These are phyloP conservation scores for Hippocampus zosterae DNA, from an alignment of 2,113 vertebrate species.

Conservation along the genomic window DNA sequence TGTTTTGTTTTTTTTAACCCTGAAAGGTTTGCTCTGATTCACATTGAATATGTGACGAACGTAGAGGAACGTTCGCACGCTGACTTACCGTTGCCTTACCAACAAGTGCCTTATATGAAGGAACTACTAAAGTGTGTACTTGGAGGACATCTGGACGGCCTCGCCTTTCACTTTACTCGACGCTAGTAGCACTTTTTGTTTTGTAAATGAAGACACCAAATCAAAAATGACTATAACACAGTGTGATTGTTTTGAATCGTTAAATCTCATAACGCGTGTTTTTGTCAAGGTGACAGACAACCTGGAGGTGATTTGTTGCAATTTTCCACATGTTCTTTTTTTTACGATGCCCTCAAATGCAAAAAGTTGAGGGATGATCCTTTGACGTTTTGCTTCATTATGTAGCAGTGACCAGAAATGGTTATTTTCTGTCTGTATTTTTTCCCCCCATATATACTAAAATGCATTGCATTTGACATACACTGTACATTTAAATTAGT, in stretches of 20 bases:
- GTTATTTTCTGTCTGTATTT: too few relatives aligned
- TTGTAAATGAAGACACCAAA: slow-evolving; percentile 46
- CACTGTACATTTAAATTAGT: background rate
- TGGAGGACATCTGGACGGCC: slow-evolving; percentile 13
- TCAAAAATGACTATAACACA: slow-evolving; percentile 49
- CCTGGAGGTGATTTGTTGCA: background rate
- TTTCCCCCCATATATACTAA: too few relatives aligned
- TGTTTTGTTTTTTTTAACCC: slow-evolving; percentile 33
- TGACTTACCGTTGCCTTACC: slow-evolving; percentile 38
- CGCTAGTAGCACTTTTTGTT: slow-evolving; percentile 60
- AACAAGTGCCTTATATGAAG: slow-evolving; percentile 65
- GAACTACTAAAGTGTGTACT: slow-evolving; percentile 31
- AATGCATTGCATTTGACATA: background rate
- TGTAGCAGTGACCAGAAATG: too few relatives aligned
- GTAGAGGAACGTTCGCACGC: slow-evolving; percentile 45
- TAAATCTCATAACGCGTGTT: slow-evolving; percentile 14
- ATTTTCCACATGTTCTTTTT: background rate
- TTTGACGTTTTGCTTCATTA: too few relatives aligned
- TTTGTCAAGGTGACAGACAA: background rate
- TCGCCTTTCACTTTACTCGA: slow-evolving; percentile 55
- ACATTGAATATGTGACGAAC: slow-evolving; percentile 68
- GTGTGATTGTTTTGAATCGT: slow-evolving; percentile 38
- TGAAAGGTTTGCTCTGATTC: slow-evolving; percentile 64
- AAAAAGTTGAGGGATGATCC: too few relatives aligned
- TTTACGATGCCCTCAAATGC: too few relatives aligned